A percentile compares a stretch with the other conserved stretches of the same genome.
phyloP scores from a whole-genome alignment of 2,113 vertebrate species.

The Notothenia coriiceps region DNA sequence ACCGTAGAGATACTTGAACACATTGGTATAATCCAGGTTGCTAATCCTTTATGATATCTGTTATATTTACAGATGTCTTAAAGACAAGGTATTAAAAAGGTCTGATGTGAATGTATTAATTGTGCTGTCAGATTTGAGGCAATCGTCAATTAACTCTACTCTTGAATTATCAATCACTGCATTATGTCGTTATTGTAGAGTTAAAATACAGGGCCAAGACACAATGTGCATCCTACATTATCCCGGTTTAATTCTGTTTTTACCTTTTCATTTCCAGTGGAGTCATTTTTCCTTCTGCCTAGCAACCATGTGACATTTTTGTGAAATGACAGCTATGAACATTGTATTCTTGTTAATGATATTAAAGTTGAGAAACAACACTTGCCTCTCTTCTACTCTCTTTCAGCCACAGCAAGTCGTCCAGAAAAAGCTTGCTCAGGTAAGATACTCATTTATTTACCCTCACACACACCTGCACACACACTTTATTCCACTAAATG shows the following conservation, averaged over 20 bases:
- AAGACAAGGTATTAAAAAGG: neutral
- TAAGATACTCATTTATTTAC: slow-evolving; percentile 71
- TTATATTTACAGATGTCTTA: neutral
- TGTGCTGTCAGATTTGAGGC: neutral
- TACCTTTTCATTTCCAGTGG: neutral
- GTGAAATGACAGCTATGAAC: neutral
- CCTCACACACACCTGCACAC: neutral
- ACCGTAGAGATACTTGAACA: too few species aligned
- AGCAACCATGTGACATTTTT: neutral
- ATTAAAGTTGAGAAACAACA: neutral
- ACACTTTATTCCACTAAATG: neutral
- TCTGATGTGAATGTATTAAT: neutral
- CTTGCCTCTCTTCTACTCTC: slow-evolving; percentile 49
- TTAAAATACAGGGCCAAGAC: neutral
- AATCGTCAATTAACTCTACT: neutral
- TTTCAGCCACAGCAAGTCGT: slow-evolving; percentile 94
- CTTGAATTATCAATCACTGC: neutral
- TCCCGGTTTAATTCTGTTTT: neutral
- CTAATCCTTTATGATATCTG: too few species aligned
- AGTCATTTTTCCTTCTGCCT: neutral
- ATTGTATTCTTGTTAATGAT: neutral
- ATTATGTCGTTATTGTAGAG: neutral
- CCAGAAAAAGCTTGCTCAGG: slow-evolving; percentile 95
- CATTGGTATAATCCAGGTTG: too few species aligned
- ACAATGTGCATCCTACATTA: neutral